Evolutionary conservation across 2,797 vertebrate genomes (phyloP).

Genomic region (Scleropages formosus): DNA sequence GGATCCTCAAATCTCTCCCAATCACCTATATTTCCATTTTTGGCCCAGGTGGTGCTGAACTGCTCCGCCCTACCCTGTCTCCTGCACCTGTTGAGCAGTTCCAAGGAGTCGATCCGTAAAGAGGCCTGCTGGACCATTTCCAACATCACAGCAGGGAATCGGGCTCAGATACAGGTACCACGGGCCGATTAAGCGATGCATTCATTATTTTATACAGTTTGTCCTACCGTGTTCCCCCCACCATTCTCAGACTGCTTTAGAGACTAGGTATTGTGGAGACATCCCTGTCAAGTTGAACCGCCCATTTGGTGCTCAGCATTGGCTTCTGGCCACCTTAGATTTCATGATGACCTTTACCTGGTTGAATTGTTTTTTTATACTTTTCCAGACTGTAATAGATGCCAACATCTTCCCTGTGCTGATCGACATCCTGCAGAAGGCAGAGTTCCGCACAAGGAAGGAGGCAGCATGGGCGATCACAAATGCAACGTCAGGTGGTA

Average conservation of each 20-base stretch:
- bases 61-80: conserved; percentile 96
- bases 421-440: conserved; percentile 97
- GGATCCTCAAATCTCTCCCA: not conserved
- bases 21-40: not conserved
- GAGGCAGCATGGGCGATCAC: conserved; percentile 99
- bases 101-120: conserved; percentile 96
- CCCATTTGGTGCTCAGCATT: not conserved
- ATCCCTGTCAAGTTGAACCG: not conserved
- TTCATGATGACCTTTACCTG: not conserved
- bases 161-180: conserved; percentile 90
- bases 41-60: conserved; percentile 88
- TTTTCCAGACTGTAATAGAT: conserved; percentile 86
- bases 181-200: not conserved
- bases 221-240: too few species aligned
- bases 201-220: too few species aligned
- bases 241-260: too few species aligned
- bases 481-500: conserved; percentile 94
- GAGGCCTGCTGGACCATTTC: conserved; percentile 99
- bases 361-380: not conserved
- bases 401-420: conserved; percentile 97
- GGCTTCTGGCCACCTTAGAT: too few species aligned
- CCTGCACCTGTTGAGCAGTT: conserved; percentile 92
- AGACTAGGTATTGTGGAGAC: too few species aligned
- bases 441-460: conserved; percentile 94
- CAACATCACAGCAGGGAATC: conserved; percentile 96